Evolutionary conservation across 2,113 vertebrate genomes (phyloP).

Genomic region (Acrocephalus arundinaceus): DNA sequence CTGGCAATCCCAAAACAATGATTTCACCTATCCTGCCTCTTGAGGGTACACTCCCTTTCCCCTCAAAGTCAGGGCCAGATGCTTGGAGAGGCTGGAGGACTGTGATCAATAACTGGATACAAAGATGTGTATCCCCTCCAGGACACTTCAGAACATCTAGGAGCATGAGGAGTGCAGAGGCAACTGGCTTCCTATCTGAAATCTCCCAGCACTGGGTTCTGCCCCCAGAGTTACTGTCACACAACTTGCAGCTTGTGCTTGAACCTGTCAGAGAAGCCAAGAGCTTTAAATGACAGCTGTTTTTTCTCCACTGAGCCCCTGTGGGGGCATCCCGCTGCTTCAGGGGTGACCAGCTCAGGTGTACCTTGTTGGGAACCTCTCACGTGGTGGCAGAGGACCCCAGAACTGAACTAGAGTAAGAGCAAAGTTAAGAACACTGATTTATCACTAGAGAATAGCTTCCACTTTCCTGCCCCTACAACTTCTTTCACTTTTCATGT

Average conservation of each 20-base stretch:
- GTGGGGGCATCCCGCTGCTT: rapidly evolving
- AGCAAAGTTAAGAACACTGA: rapidly evolving
- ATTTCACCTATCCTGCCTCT: neutral
- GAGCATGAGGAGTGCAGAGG: neutral
- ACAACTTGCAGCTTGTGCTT: neutral
- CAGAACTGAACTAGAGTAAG: neutral
- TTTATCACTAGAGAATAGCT: neutral
- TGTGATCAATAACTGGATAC: neutral
- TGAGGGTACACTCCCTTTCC: neutral
- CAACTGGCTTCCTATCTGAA: neutral
- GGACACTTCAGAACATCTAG: neutral
- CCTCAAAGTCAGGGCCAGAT: neutral
- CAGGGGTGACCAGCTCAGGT: neutral
- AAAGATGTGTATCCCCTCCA: neutral
- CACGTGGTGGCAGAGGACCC: neutral
- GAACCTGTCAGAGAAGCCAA: neutral
- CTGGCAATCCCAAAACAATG: neutral
- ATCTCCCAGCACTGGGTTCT: neutral
- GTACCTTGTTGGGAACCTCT: neutral
- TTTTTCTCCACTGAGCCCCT: neutral
- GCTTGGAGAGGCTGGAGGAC: neutral
- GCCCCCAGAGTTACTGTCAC: too few species aligned
- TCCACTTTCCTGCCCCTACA: neutral
- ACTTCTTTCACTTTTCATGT: neutral
- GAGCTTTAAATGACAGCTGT: neutral